Conservation (phyloP, 2,888 invertebrate genomes). For the Dioctria rufipes region DNA sequence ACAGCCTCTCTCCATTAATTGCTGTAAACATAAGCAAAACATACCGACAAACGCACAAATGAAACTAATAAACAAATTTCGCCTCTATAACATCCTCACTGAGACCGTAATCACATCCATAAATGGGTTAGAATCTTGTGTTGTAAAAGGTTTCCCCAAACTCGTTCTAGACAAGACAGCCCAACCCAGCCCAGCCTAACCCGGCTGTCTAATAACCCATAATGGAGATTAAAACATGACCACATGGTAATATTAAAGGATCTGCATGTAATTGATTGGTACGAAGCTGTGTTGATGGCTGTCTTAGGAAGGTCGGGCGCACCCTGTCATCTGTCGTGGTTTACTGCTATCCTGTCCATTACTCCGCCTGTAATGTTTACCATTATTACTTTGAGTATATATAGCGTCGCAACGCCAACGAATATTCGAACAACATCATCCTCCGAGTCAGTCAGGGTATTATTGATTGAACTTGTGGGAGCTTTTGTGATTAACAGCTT, state of each 20-base stretch:
- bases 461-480: conserved; percentile 44
- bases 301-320: neutral
- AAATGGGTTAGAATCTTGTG: too few species aligned
- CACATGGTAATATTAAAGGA: conserved; percentile 17
- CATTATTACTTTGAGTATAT: neutral
- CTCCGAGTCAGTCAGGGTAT: neutral
- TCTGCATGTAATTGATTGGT: conserved; percentile 10
- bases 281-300: neutral
- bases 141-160: too few species aligned
- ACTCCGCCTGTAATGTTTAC: neutral
- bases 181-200: too few species aligned
- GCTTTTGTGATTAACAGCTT: conserved; percentile 40
- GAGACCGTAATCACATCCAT: too few species aligned
- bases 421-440: neutral
- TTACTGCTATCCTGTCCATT: neutral
- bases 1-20: too few species aligned
- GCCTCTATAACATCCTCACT: too few species aligned
- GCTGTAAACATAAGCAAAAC: too few species aligned
- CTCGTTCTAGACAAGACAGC: too few species aligned
- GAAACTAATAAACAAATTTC: too few species aligned
- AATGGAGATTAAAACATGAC: conserved; percentile 31
- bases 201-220: neutral
- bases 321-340: conserved; percentile 7
- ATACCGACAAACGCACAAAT: too few species aligned
- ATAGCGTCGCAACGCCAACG: neutral